A percentile compares a stretch with the other conserved stretches of the same genome.
phyloP scores from a whole-genome alignment of 1,140 invertebrate species.

The Spodoptera frugiperda region DNA sequence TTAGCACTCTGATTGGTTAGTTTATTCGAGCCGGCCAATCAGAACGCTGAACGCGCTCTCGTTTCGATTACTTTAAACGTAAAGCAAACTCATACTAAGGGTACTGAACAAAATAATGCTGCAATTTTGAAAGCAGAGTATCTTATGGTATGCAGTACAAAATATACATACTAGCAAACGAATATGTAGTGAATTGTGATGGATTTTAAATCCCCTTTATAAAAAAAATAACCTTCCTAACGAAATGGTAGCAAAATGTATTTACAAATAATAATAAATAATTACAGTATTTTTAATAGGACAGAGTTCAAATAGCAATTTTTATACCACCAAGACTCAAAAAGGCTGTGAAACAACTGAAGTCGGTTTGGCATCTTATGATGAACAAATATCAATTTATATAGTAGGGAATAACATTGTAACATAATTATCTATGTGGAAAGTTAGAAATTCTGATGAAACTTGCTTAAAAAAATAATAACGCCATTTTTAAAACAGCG shows the following conservation, averaged over 20 bases:
- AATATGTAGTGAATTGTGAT: background rate
- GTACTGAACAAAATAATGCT: no score
- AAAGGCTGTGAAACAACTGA: conserved; percentile 83
- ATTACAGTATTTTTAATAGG: conserved; percentile 52
- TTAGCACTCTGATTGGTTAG: no score
- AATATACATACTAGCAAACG: no score
- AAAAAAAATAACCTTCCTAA: conserved; percentile 11
- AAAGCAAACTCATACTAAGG: no score
- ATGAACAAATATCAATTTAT: conserved; percentile 49
- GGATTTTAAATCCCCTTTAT: conserved; percentile 26
- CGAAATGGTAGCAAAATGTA: conserved; percentile 1
- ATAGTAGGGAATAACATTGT: conserved; percentile 38
- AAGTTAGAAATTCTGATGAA: conserved; percentile 24
- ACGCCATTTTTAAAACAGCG: conserved; percentile 28
- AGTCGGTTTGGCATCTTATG: conserved; percentile 70
- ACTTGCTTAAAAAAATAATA: background rate
- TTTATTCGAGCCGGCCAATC: no score
- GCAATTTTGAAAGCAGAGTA: conserved; percentile 6
- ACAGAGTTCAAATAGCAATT: conserved; percentile 65
- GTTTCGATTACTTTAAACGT: no score
- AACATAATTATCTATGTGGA: conserved; percentile 18
- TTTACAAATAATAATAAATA: conserved; percentile 6
- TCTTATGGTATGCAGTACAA: background rate
- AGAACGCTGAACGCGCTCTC: no score
- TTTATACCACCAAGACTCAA: conserved; percentile 78